Evolutionary conservation across 2,888 invertebrate species (phyloP), one percentile per base, ranked within the genome.

Genomic region (Rhopalosiphum nymphaeae): DNA sequence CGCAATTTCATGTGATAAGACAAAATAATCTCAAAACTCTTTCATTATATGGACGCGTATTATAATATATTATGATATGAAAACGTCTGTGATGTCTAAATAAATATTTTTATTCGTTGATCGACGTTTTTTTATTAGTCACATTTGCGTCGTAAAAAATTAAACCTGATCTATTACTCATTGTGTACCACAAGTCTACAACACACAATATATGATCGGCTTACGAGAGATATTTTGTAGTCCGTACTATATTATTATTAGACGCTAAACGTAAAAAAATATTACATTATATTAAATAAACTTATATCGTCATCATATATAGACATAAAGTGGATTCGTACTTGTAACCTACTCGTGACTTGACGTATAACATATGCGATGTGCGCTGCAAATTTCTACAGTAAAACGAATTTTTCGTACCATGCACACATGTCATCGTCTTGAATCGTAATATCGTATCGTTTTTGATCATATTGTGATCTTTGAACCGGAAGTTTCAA

Each of bases 1-100:
- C n/a, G n/a, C 87, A 49, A 87, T 87, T 87, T 87, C 49, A 49
- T 9, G 49, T 21, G 87, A 87, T 87, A 87, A 86, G 49, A 87
- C 21, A 49, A 9, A 78, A 78, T 78, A 78, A 78, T 78, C 78
- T 36, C 78, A 21, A 36, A 78, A 78, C 2, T 36, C 21, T 78
- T 36, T 21, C 36, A 36, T 78, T 78, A 21, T 21, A 78, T 9
- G 9, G 21, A 67, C 67, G n/a, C 5, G n/a, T 78, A 67, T 78
- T 78, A 36, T 78, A 78, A 78, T 36, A 7, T 21, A 78, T 78
- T 21, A 21, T 53, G 53, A 36, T 25, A 21, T 67, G 21, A 11
- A n/a, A 4, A 53, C 67, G 78, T 78, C 78, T 78, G 78, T 1
- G 36, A 36, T 36, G 78, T 78, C 36, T 78, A 7, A 78, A 36